Base-by-base conservation (phyloP, 2,113 vertebrate genomes). In the Onychostoma macrolepis region DNA sequence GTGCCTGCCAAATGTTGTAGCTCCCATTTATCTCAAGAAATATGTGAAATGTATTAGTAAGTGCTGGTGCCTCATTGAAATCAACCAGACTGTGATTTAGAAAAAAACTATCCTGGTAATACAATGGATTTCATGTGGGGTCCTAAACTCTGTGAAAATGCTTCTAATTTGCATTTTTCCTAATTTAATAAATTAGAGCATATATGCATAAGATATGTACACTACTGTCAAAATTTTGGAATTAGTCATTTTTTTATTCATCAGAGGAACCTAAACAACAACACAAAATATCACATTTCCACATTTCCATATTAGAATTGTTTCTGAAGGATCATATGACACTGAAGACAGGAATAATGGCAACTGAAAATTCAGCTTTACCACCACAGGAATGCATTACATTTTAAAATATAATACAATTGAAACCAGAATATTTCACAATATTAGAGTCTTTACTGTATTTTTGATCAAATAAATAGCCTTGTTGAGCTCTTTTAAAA, bases 1-100 rank as follows among this genome's bases (percentile, higher is more conserved):
- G 30, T 58, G 77, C 11, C 50, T 36, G 30, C 77, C 77, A 58
- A 80, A 80, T 38, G 77, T 24, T 38, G 19, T 58, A 80, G 30
- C 19, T 8, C 9, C 26, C 45, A 9, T 53, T 45, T 50, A 77
- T 77, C 4, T 30, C 26, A 30, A 50, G 15, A 78, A 53, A 72
- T 12, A 21, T 72, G 69, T 72, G 69, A 72, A 72, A 41, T 53
- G 11, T 15, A 38, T 58, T n/a, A 15, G 28, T 56, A 56, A 13
- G 33, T 63, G n/a, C 33, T 63, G 53, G 8, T 63, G 21, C 13
- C 12, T 13, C 5, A 17, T 61, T 80, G 11, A 80, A 26, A 61
- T 80, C 8, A 56, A 80, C 11, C 78, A 9, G 36, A n/a, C 69
- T 72, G 36, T 72, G 69, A 10, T 41, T 72, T 41, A 12, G 19